Conservation (phyloP, 1,140 invertebrate genomes). For the Drosophila tsacasi region DNA sequence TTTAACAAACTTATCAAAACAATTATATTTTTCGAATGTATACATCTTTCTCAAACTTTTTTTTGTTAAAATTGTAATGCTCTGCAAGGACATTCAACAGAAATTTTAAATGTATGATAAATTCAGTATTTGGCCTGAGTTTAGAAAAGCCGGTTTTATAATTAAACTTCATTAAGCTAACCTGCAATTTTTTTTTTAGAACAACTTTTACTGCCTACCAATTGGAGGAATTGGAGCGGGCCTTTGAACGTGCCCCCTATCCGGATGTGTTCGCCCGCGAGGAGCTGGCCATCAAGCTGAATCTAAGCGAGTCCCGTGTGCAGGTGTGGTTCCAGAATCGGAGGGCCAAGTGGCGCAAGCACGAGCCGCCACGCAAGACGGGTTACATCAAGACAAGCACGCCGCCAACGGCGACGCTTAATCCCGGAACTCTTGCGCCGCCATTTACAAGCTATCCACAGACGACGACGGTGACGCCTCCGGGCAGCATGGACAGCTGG, state of each 20-base stretch:
- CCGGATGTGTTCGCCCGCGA: conserved; percentile 98
- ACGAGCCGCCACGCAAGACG: conserved; percentile 97
- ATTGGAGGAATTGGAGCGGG: conserved; percentile 96
- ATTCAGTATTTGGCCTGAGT: background rate
- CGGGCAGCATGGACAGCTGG: conserved; percentile 90
- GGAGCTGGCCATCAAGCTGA: conserved; percentile 95
- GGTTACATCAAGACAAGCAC: conserved; percentile 89
- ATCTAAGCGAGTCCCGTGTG: conserved; percentile 96
- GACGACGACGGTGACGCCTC: conserved; percentile 87
- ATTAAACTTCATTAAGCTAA: background rate
- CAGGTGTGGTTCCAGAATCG: conserved; percentile 95
- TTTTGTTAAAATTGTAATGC: background rate
- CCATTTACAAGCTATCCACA: conserved; percentile 88
- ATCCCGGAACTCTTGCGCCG: conserved; percentile 87
- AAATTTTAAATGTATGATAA: background rate
- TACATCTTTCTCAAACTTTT: background rate
- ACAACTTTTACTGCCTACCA: conserved; percentile 99
- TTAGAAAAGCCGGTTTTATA: no score
- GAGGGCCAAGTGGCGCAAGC: conserved; percentile 98
- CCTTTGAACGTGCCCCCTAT: conserved; percentile 97
- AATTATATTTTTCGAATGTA: background rate
- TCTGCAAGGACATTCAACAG: background rate
- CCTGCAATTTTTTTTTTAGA: conserved; percentile 86
- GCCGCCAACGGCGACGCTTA: conserved; percentile 86
- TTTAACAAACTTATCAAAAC: background rate